These are phyloP conservation scores for Coleophora deauratella DNA, from an alignment of 2,888 invertebrate species.

Conservation along the genomic window DNA sequence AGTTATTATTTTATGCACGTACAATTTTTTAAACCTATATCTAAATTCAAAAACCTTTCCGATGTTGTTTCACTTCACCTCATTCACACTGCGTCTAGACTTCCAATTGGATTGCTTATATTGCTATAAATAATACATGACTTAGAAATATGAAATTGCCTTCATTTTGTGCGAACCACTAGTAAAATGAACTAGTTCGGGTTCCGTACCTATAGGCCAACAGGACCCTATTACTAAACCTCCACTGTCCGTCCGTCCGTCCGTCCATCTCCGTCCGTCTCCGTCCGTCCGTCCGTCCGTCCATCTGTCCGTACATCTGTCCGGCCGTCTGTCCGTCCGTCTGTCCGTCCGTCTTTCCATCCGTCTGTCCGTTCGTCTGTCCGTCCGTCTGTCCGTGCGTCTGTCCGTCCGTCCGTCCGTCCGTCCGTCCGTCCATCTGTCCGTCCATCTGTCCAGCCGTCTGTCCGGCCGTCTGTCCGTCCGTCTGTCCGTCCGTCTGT, in stretches of 20 bases:
- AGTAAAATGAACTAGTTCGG: constrained; percentile 60
- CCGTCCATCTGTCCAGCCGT: neutral
- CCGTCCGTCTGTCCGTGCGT: too few species aligned
- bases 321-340: neutral
- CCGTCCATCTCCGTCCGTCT: constrained; percentile 2
- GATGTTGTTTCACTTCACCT: constrained; percentile 54
- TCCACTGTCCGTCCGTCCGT: constrained; percentile 2
- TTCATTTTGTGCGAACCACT: constrained; percentile 48
- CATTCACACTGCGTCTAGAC: constrained; percentile 60
- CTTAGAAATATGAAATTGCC: constrained; percentile 55
- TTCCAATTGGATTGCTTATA: constrained; percentile 49
- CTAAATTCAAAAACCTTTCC: constrained; percentile 9
- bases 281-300: constrained; percentile 2
- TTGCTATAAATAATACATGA: constrained; percentile 62
- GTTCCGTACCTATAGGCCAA: too few species aligned
- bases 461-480: neutral
- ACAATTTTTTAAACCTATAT: constrained; percentile 32
- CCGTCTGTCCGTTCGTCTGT: too few species aligned
- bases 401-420: too few species aligned
- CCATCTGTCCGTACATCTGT: neutral
- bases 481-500: too few species aligned
- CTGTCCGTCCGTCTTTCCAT: too few species aligned
- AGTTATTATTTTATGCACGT: too few species aligned
- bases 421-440: too few species aligned
- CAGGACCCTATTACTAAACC: too few species aligned